These are phyloP conservation scores for Parapristionchus giblindavisi DNA, from an alignment of 2,888 invertebrate genomes.

Conservation along the genomic window DNA sequence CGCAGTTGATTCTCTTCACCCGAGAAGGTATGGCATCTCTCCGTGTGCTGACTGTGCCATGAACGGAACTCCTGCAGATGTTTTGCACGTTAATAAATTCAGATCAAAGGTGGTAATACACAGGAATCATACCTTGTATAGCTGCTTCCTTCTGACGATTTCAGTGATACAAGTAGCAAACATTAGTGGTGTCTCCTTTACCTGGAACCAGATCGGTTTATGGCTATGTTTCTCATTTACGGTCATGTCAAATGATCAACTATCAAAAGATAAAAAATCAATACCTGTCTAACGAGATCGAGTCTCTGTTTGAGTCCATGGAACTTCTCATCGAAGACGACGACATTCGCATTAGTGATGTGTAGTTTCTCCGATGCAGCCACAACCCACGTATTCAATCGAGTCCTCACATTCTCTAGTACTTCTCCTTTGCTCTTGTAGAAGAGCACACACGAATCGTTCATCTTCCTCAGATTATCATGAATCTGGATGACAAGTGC, in stretches of 20 bases:
- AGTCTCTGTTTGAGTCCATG: conserved; percentile 50
- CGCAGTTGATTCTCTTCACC: conserved; percentile 84
- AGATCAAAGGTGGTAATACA: neutral
- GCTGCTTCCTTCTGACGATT: conserved; percentile 28
- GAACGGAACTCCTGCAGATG: conserved; percentile 44
- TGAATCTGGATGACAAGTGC: conserved; percentile 31
- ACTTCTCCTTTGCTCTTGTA: conserved; percentile 61
- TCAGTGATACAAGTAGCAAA: conserved; percentile 36
- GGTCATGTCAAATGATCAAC: neutral
- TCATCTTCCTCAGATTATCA: conserved; percentile 44
- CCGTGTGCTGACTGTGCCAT: conserved; percentile 56
- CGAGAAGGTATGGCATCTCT: conserved; percentile 75
- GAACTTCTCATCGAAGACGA: conserved; percentile 61
- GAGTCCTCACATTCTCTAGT: conserved; percentile 52
- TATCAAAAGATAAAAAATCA: neutral
- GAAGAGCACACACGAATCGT: conserved; percentile 48
- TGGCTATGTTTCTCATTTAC: neutral
- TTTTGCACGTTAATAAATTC: neutral
- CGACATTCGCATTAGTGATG: conserved; percentile 50
- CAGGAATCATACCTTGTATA: conserved; percentile 25
- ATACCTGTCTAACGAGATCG: conserved; percentile 52
- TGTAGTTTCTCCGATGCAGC: conserved; percentile 58
- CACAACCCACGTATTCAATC: conserved; percentile 58
- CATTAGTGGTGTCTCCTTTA: conserved; percentile 35
- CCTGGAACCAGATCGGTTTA: neutral